These are phyloP conservation scores for Magallana angulata DNA, from an alignment of 1,140 invertebrate species.

Conservation along the genomic window DNA sequence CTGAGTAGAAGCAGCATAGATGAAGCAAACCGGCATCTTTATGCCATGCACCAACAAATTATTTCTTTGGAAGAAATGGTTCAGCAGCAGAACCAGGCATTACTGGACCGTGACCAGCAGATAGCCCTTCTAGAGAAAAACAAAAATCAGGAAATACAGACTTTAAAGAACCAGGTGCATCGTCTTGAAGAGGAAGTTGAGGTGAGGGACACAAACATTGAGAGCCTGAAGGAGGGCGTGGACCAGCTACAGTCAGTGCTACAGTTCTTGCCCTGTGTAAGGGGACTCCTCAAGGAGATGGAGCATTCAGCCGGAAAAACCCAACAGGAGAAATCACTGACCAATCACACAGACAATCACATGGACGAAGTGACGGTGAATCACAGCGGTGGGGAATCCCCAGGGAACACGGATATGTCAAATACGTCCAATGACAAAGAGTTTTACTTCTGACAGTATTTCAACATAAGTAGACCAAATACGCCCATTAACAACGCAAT, in stretches of 20 bases:
- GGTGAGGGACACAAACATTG: constrained; percentile 45
- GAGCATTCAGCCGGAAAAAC: constrained; percentile 25
- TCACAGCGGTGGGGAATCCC: neutral
- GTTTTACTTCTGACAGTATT: neutral
- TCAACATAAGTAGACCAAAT: too few relatives aligned
- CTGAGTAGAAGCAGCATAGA: constrained; percentile 69
- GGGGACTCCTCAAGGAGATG: constrained; percentile 41
- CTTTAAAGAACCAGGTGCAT: neutral
- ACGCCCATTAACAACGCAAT: too few relatives aligned
- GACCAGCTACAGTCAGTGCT: constrained; percentile 42
- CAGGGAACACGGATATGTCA: neutral
- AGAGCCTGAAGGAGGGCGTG: constrained; percentile 36
- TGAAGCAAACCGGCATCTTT: constrained; percentile 73
- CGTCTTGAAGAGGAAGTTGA: constrained; percentile 32
- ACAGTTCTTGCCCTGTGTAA: constrained; percentile 51
- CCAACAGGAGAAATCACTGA: neutral
- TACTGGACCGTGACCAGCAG: constrained; percentile 55
- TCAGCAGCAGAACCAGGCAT: constrained; percentile 64
- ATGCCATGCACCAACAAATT: constrained; percentile 66
- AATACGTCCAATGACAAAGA: neutral
- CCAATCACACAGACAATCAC: constrained; percentile 3
- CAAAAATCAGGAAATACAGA: constrained; percentile 46
- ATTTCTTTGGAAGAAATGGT: constrained; percentile 68
- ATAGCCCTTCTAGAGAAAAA: constrained; percentile 44
- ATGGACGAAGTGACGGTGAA: neutral